Evolutionary conservation across 1,140 invertebrate species (phyloP), one percentile per base, ranked within the genome.

Genomic region (Leptonema lineaticorne): DNA sequence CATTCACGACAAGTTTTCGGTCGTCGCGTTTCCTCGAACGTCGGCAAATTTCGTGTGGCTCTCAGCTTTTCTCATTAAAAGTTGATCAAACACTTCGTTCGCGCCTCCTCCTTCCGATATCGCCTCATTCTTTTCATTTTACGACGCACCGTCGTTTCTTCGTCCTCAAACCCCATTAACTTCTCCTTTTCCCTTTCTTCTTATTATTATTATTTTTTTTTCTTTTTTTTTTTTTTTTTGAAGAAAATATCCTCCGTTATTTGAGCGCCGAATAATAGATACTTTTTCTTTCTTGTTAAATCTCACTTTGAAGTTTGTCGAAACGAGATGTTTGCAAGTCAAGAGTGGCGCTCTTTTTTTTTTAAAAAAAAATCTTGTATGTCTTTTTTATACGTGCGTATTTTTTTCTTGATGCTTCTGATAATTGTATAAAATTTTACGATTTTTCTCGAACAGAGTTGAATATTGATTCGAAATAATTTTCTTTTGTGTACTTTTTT

Each of bases 61-160:
- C 50, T 53, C 24, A 26, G 50, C 24, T 53, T 53, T 53, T 53
- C 50, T 53, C 50, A 53, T 53, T 53, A 53, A 53, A 53, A 53
- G 50, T 53, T 53, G 50, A 53, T 53, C 50, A 53, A 53, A 53
- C 50, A 26, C 20, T 53, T 53, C 37, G 37, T 53, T 24, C 46
- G 7, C 16, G 41, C 46, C 46, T 8, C 4, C 24, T 9, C 50
- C 9, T 24, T 14, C 2, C 37, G n/a, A n/a, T n/a, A n/a, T n/a
- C n/a, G 11, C 37, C 37, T 41, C 9, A 41, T 33, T 33, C 30
- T 33, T 41, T 16, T 16, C 37, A 9, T 41, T 14, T 41, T 41
- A 14, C 9, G 16, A 9, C 37, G 11, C 9, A 41, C 37, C 37
- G 11, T 41, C 2, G 11, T 41, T 41, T 16, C 37, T 16, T 11